Conservation (phyloP, 2,113 vertebrate genomes). For the Holacanthus passer region DNA sequence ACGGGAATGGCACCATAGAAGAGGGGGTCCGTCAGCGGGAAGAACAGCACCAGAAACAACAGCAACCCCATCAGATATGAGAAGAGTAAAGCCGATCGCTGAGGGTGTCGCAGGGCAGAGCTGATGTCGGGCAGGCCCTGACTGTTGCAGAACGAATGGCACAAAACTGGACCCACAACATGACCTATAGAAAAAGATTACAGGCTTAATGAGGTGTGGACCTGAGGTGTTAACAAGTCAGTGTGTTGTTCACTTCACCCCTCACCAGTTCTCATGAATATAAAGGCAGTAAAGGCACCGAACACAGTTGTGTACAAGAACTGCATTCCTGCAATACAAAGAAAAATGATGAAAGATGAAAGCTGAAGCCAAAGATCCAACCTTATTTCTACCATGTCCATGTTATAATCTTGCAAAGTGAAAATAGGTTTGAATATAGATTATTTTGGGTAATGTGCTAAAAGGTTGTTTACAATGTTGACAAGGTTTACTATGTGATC, state of each 20-base stretch:
- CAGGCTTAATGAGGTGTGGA: not conserved
- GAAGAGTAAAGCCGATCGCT: constrained; percentile 32
- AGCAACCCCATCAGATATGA: constrained; percentile 52
- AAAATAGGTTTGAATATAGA: too few species aligned
- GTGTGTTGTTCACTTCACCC: not conserved
- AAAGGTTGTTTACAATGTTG: not conserved
- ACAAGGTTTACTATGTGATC: not conserved
- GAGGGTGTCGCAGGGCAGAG: constrained; percentile 74
- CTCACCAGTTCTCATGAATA: constrained; percentile 87
- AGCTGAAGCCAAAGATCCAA: too few species aligned
- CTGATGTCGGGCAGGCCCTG: constrained; percentile 86
- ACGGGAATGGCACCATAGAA: constrained; percentile 84
- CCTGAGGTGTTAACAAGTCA: not conserved
- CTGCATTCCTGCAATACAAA: constrained; percentile 81
- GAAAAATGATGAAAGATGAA: not conserved
- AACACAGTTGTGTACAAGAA: constrained; percentile 88
- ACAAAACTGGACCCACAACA: constrained; percentile 85
- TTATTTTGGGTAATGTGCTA: too few species aligned
- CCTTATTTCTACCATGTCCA: not conserved
- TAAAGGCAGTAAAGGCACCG: constrained; percentile 86
- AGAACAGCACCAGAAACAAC: constrained; percentile 68
- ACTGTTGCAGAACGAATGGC: constrained; percentile 88
- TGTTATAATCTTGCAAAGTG: too few species aligned
- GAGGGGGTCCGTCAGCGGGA: constrained; percentile 84
- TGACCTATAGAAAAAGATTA: constrained; percentile 76